A percentile compares a stretch with the other conserved stretches of the same genome.
Conservation (phyloP, 2,113 vertebrate genomes). For the Pituophis catenifer region DNA sequence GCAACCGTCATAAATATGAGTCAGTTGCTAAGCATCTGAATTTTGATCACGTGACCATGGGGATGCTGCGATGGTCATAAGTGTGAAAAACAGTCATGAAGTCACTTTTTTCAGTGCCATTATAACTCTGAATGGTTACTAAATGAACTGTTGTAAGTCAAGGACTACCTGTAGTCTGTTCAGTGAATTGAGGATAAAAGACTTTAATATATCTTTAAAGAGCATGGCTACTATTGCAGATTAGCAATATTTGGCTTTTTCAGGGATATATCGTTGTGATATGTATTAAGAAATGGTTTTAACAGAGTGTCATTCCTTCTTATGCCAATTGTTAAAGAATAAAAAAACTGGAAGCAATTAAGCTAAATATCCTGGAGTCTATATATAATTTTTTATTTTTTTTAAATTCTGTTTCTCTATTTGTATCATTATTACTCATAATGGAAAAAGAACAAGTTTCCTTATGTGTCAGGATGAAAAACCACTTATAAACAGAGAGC, state of each 20-base stretch:
- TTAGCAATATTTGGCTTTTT: not conserved
- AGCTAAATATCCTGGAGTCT: not conserved
- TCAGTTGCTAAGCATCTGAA: not conserved
- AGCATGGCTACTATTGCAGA: not conserved
- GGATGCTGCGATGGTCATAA: not conserved
- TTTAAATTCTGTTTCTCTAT: not conserved
- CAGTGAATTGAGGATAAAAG: slow-evolving; percentile 7
- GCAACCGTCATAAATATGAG: not conserved
- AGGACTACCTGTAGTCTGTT: not conserved
- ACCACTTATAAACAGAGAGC: not conserved
- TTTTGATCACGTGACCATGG: not conserved
- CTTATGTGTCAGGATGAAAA: not conserved
- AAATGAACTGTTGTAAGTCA: not conserved
- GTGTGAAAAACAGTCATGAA: not conserved
- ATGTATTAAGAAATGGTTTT: not conserved
- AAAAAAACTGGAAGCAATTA: not conserved
- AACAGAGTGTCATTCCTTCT: not conserved
- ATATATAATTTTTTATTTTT: not conserved
- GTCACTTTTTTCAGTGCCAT: not conserved
- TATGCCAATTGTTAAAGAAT: not conserved
- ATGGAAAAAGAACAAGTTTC: too few relatives aligned
- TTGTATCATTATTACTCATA: not conserved
- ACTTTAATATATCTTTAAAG: not conserved
- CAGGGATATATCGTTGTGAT: not conserved
- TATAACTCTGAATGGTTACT: not conserved